A percentile compares a stretch with the other conserved stretches of the same genome.
Conservation (phyloP, 1,140 invertebrate species). For the Aphelenchoides fujianensis region DNA sequence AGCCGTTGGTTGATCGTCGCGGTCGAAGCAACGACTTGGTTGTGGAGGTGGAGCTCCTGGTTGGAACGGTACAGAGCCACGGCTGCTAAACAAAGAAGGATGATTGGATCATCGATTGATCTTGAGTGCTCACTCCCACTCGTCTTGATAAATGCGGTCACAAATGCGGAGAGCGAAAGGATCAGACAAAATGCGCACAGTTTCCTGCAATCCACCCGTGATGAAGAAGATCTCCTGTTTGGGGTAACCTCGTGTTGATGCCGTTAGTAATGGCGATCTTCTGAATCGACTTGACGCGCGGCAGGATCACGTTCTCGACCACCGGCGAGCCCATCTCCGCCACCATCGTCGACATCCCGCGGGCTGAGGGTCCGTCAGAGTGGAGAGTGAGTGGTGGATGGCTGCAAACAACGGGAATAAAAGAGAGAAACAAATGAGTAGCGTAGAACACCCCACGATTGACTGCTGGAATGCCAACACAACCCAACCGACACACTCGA, state of each 20-base stretch:
- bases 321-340: neutral
- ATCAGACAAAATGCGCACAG: neutral
- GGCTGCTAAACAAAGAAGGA: neutral
- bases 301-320: neutral
- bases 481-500: too few species aligned
- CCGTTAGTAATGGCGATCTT: neutral
- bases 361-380: too few species aligned
- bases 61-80: neutral
- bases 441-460: too few species aligned
- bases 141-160: neutral
- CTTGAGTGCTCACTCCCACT: neutral
- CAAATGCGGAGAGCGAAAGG: neutral
- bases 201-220: neutral
- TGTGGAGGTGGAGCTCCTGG: neutral
- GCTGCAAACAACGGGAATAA: too few species aligned
- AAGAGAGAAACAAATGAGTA: too few species aligned
- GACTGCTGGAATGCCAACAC: too few species aligned
- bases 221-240: too few species aligned
- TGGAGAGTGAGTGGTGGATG: too few species aligned
- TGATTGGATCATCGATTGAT: neutral
- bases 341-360: conserved; percentile 4
- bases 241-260: neutral
- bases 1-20: neutral
- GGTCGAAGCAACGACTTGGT: neutral
- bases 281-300: neutral